Conservation (phyloP, 2,797 vertebrate species). For the Anableps anableps region DNA sequence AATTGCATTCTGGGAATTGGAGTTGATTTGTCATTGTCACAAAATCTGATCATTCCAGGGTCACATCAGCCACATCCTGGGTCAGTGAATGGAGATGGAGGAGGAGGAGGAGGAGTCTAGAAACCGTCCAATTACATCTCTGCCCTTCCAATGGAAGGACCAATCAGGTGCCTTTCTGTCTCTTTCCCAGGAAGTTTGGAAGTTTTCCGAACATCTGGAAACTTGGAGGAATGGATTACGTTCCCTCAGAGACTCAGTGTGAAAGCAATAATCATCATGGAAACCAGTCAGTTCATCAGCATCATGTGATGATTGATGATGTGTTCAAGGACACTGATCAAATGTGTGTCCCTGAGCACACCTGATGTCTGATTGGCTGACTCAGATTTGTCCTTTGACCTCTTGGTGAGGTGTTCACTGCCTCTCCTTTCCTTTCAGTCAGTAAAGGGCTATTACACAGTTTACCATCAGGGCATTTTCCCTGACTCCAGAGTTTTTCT, state of each 20-base stretch:
- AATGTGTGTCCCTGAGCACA: slow-evolving; percentile 4
- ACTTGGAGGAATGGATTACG: background rate
- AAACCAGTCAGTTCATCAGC: background rate
- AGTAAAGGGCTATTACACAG: slow-evolving; percentile 28
- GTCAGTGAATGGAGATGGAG: slow-evolving; percentile 29
- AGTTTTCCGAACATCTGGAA: no score
- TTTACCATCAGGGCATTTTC: background rate
- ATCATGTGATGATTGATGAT: background rate
- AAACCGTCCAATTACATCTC: slow-evolving; percentile 6
- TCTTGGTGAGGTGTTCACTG: background rate
- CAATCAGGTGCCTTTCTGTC: slow-evolving; percentile 19
- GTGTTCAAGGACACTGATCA: slow-evolving; percentile 15
- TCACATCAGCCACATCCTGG: slow-evolving; percentile 71
- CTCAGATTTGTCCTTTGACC: slow-evolving; percentile 14
- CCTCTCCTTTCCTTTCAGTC: background rate
- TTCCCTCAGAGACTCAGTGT: background rate
- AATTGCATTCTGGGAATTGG: slow-evolving; percentile 3
- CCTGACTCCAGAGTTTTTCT: background rate
- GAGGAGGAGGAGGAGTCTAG: background rate
- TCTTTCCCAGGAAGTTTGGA: background rate
- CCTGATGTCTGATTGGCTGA: background rate
- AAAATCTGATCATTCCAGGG: slow-evolving; percentile 45
- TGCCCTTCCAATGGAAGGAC: slow-evolving; percentile 6
- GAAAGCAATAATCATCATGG: background rate
- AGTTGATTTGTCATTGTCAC: background rate